phyloP scores from a whole-genome alignment of 1,140 invertebrate genomes.

The Chironomus striatipennis region DNA sequence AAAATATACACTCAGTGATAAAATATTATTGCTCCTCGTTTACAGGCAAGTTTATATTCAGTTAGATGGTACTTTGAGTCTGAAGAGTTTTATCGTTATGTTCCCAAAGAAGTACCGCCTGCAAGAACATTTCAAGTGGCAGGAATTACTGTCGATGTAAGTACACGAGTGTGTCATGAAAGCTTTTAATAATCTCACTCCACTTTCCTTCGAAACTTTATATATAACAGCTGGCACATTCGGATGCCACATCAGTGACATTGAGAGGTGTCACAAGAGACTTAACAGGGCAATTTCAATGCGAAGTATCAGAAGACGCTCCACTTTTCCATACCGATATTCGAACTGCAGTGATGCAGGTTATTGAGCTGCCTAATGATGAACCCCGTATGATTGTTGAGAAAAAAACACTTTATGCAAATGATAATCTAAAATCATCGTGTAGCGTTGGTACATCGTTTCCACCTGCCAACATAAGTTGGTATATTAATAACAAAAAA shows the following conservation, averaged over 20 bases:
- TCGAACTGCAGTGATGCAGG: slow-evolving; percentile 54
- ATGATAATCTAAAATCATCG: slow-evolving; percentile 41
- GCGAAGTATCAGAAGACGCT: slow-evolving; percentile 62
- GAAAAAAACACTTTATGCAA: slow-evolving; percentile 36
- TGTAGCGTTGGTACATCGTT: slow-evolving; percentile 47
- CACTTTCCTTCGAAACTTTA: slow-evolving; percentile 3
- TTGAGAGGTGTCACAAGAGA: slow-evolving; percentile 52
- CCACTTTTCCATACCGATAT: slow-evolving; percentile 62
- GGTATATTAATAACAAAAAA: slow-evolving; percentile 58
- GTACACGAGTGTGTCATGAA: slow-evolving; percentile 38
- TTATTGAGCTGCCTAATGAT: slow-evolving; percentile 43
- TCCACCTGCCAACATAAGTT: slow-evolving; percentile 58
- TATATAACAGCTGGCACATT: slow-evolving; percentile 46
- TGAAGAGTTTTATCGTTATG: slow-evolving; percentile 69
- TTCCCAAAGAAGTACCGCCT: slow-evolving; percentile 57
- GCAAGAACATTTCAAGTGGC: slow-evolving; percentile 59
- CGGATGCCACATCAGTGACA: slow-evolving; percentile 52
- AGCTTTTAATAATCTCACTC: background rate
- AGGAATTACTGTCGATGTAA: slow-evolving; percentile 67
- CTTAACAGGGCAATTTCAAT: slow-evolving; percentile 57
- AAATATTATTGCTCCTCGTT: background rate
- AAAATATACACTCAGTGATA: slow-evolving; percentile 30
- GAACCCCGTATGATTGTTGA: slow-evolving; percentile 38
- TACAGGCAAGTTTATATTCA: slow-evolving; percentile 60
- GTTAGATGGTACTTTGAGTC: slow-evolving; percentile 75